These are phyloP conservation scores for Formica selysi DNA, from an alignment of 1,140 invertebrate species.

Conservation along the genomic window DNA sequence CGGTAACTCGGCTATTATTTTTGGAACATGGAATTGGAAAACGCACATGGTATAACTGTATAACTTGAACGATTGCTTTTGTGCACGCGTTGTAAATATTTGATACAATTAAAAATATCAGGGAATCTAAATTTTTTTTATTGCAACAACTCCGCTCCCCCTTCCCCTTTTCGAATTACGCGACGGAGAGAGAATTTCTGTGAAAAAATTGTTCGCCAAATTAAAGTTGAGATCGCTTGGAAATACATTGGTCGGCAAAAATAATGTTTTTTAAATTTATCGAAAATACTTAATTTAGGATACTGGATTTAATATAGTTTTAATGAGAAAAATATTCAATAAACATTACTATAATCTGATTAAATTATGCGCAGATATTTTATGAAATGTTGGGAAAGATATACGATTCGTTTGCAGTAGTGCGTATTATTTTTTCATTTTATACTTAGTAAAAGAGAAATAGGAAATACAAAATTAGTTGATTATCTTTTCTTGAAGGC, in stretches of 20 bases:
- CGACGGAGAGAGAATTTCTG: neutral
- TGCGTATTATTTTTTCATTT: neutral
- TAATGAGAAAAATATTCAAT: neutral
- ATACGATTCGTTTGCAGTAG: neutral
- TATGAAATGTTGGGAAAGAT: neutral
- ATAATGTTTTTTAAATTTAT: neutral
- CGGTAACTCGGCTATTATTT: slow-evolving; percentile 57
- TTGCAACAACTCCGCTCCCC: neutral
- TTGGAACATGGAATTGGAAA: slow-evolving; percentile 38
- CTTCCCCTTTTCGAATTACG: neutral
- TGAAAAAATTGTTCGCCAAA: neutral
- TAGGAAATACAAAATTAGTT: neutral
- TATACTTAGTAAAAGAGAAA: neutral
- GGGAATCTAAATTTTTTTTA: slow-evolving; percentile 29
- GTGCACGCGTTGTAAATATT: slow-evolving; percentile 48
- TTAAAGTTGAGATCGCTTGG: neutral
- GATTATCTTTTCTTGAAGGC: neutral
- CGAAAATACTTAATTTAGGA: slow-evolving; percentile 11
- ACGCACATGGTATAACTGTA: slow-evolving; percentile 38
- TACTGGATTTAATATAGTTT: neutral
- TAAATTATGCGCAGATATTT: neutral
- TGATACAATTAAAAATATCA: slow-evolving; percentile 46
- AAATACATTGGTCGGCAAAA: neutral
- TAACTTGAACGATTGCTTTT: slow-evolving; percentile 54
- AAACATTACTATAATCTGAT: no score